These are phyloP conservation scores for Tipula helvola DNA, from an alignment of 2,888 invertebrate species.

Conservation along the genomic window DNA sequence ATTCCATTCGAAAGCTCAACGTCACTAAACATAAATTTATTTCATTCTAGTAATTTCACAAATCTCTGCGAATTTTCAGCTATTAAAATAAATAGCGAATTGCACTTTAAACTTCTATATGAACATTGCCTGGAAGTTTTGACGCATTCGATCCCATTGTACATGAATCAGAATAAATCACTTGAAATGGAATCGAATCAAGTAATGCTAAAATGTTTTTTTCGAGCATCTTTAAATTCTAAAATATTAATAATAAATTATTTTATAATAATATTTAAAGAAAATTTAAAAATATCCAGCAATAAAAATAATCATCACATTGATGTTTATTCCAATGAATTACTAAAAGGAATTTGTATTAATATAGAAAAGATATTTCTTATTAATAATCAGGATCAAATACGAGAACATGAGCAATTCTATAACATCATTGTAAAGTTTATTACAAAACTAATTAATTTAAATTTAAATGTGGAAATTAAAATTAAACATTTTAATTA, in stretches of 20 bases:
- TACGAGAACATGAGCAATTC: background rate
- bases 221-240: background rate
- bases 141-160: conserved; percentile 18
- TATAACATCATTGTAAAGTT: background rate
- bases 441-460: background rate
- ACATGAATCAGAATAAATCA: background rate
- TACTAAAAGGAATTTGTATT: background rate
- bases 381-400: background rate
- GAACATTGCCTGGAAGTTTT: conserved; percentile 23
- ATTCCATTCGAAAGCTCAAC: conserved; percentile 7
- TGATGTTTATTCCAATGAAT: background rate
- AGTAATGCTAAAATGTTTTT: background rate
- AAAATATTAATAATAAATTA: background rate
- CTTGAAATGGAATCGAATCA: background rate
- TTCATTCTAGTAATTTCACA: conserved; percentile 20
- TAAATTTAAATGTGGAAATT: background rate
- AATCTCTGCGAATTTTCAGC: conserved; percentile 22
- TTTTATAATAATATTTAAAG: background rate
- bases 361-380: background rate
- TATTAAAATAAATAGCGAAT: conserved; percentile 15
- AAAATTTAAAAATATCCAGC: background rate
- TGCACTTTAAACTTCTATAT: background rate
- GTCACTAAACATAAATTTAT: conserved; percentile 14
- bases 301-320: background rate
- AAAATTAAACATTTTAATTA: background rate